These are phyloP conservation scores for Caenorhabditis uteleia DNA, from an alignment of 2,888 invertebrate genomes.

Conservation along the genomic window DNA sequence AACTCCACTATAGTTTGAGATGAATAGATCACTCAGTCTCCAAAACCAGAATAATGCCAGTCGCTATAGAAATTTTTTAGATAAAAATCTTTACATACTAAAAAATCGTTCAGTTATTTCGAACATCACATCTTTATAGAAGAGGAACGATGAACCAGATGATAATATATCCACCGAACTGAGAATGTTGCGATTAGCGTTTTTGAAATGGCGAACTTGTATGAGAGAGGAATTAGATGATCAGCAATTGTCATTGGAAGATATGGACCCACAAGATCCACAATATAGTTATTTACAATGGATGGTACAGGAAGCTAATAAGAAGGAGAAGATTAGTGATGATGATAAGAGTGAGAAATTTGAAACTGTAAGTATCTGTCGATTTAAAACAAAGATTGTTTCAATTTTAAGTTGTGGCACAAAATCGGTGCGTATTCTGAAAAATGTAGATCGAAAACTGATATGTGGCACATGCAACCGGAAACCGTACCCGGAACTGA, in stretches of 20 bases:
- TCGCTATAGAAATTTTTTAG: no score
- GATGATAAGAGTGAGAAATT: conserved; percentile 15
- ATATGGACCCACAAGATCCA: conserved; percentile 33
- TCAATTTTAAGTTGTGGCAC: conserved; percentile 20
- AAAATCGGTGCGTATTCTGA: conserved; percentile 14
- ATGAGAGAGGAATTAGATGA: conserved; percentile 23
- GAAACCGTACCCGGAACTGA: conserved; percentile 18
- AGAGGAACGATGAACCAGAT: conserved; percentile 4
- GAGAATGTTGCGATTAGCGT: conserved; percentile 19
- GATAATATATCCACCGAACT: conserved; percentile 13
- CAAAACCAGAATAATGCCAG: no score
- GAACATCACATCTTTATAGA: no score
- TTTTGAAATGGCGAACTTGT: conserved; percentile 29
- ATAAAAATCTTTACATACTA: no score
- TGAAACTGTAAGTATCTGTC: conserved; percentile 8
- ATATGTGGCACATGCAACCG: conserved; percentile 35
- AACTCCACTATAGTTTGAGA: no score
- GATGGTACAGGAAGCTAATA: conserved; percentile 15
- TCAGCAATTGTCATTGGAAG: conserved; percentile 19
- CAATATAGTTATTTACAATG: conserved; percentile 18
- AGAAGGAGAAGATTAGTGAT: conserved; percentile 7
- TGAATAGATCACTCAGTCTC: no score
- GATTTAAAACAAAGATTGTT: conserved; percentile 1
- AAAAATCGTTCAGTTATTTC: no score
- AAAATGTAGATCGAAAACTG: conserved; percentile 26